These are phyloP conservation scores for Dolichotis patagonum DNA, from an alignment of 2,113 vertebrate genomes.

Conservation along the genomic window DNA sequence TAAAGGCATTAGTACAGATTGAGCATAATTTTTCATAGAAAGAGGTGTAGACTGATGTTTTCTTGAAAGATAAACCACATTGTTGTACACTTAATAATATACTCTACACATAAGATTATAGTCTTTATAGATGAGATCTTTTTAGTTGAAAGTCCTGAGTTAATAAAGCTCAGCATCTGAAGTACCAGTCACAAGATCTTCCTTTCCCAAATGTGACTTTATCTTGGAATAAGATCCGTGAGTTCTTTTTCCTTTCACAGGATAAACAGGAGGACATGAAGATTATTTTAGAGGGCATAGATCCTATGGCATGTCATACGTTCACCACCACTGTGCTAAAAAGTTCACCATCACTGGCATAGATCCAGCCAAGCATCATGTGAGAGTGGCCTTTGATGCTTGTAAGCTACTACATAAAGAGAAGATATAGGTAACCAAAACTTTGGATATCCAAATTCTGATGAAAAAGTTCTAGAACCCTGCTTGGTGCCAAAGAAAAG, in stretches of 20 bases:
- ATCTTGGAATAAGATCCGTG: slow-evolving; percentile 34
- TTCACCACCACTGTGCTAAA: background rate
- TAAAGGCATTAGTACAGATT: slow-evolving; percentile 58
- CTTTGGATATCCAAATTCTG: slow-evolving; percentile 71
- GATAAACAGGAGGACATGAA: slow-evolving; percentile 84
- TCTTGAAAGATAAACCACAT: slow-evolving; percentile 14
- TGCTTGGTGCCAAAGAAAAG: slow-evolving; percentile 37
- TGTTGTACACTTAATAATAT: slow-evolving; percentile 54
- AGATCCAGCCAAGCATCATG: slow-evolving; percentile 84
- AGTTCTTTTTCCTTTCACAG: slow-evolving; percentile 86
- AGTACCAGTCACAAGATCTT: slow-evolving; percentile 80
- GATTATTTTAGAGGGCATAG: slow-evolving; percentile 85
- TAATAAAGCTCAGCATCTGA: slow-evolving; percentile 62
- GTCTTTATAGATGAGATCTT: slow-evolving; percentile 54
- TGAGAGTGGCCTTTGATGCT: slow-evolving; percentile 84
- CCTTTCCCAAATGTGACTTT: slow-evolving; percentile 75
- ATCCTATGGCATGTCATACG: slow-evolving; percentile 26
- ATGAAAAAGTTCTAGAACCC: slow-evolving; percentile 55
- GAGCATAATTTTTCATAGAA: slow-evolving; percentile 44
- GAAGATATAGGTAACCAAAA: slow-evolving; percentile 67
- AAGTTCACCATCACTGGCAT: slow-evolving; percentile 55
- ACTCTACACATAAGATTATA: slow-evolving; percentile 57
- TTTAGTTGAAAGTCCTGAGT: slow-evolving; percentile 66
- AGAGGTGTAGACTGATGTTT: slow-evolving; percentile 56
- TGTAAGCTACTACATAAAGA: slow-evolving; percentile 81